Conservation (phyloP, 2,888 invertebrate species). For the Periphyllus acericola region DNA sequence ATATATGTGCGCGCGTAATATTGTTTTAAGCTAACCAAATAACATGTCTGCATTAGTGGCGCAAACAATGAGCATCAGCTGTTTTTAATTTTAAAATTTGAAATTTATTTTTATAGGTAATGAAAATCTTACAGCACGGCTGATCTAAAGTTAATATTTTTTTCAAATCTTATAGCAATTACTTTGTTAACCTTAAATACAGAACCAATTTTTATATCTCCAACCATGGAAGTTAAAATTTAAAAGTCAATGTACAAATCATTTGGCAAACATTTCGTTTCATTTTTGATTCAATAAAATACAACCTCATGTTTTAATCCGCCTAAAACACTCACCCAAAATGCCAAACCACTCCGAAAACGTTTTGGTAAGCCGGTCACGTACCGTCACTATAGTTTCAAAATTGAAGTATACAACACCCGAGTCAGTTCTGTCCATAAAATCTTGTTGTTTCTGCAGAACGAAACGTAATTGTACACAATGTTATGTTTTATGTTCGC, state of each 20-base stretch:
- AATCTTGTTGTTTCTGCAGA: constrained; percentile 66
- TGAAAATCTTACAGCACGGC: constrained; percentile 68
- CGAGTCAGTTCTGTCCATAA: constrained; percentile 66
- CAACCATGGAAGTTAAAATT: constrained; percentile 22
- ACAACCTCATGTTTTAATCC: constrained; percentile 28
- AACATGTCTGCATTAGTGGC: too few species aligned
- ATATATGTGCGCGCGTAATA: too few species aligned
- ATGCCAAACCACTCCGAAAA: background rate
- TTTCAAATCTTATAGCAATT: background rate
- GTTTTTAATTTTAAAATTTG: too few species aligned
- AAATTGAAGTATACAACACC: constrained; percentile 67
- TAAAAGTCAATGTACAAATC: constrained; percentile 3
- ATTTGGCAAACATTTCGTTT: background rate
- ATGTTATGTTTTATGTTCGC: background rate
- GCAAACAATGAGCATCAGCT: too few species aligned
- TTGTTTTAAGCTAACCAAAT: too few species aligned
- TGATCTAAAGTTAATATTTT: constrained; percentile 66
- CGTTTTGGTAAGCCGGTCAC: background rate
- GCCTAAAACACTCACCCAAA: constrained; percentile 15
- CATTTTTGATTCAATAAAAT: constrained; percentile 39
- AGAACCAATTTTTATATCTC: background rate
- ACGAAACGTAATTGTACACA: background rate
- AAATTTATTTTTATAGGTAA: constrained; percentile 67
- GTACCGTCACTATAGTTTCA: constrained; percentile 66
- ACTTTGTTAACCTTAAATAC: background rate